Base-by-base conservation (phyloP, 92 coral and sea anemone genomes). In the Epizoanthus rinbou region DNA sequence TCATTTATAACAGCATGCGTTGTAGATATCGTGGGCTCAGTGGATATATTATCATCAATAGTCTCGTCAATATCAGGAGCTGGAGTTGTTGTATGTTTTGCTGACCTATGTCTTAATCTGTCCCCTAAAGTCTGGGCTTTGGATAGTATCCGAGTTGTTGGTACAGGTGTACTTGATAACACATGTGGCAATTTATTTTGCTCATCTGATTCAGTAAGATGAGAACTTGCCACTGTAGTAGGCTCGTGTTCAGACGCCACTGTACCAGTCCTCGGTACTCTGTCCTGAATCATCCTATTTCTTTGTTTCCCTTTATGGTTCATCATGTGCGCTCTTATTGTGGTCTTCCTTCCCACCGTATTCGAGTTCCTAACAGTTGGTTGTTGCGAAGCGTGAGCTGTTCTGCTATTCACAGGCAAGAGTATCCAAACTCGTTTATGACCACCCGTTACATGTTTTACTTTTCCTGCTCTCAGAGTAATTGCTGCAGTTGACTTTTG, bases 1-100 rank as follows among this genome's bases (percentile, higher is more conserved):
- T 18, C 67, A 35, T 23, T 50, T 37, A 16, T 5, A 18, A 31
- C 8, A 43, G 80, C 53, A 57, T 28, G 47, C n/a, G 67, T 17
- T 76, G 28, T 58, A n/a, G 58, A 22, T 58, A 14, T 18, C 10
- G 82, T 41, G 39, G 82, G 82, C 14, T 39, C 17, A 6, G 58
- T 41, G 37, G 82, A 23, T 10, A 19, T 8, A 35, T 45, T 35
- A 9, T 63, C 82, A 60, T 63, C 82, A 5, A 78, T 62, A 16
- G 72, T 63, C 66, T 78, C 82, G 39, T 62, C 63, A 1, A 78
- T 22, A 9, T 78, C 82, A 2, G 71, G 82, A 6, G 69, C 59
- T 5, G 17, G 14, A 0, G 35, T 63, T 39, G 22, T 67, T 5
- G 21, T 14, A 19, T 75, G 22, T 63, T 21, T 43, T 41, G 52